Percentiles rank a stretch among this genome's conserved stretches.
phyloP scores from a whole-genome alignment of 2,797 vertebrate species.

The Hydrophis major region DNA sequence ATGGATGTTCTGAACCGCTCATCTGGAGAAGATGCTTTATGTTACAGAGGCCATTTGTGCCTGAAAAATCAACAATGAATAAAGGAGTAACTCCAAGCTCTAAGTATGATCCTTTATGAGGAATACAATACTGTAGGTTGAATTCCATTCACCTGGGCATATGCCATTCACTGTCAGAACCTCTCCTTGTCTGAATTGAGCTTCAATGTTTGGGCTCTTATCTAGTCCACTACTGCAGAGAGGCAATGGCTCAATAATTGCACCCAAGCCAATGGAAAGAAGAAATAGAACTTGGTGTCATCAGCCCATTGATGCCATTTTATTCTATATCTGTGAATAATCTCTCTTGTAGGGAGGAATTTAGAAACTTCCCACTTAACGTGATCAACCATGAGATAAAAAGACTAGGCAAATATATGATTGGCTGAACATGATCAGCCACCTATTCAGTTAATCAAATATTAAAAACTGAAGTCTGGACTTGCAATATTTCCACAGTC shows the following conservation, averaged over 20 bases:
- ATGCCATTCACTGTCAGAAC: background rate
- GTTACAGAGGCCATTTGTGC: background rate
- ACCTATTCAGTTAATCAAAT: background rate
- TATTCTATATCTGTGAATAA: background rate
- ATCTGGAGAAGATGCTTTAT: background rate
- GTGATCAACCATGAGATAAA: background rate
- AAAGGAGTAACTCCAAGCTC: background rate
- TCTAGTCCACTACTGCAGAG: background rate
- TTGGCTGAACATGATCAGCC: background rate
- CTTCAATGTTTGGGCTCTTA: background rate
- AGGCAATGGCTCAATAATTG: background rate
- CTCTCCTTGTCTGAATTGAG: background rate
- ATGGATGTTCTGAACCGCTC: no score
- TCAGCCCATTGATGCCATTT: background rate
- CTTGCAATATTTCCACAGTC: background rate
- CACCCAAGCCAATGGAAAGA: background rate
- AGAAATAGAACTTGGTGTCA: background rate
- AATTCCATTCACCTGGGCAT: background rate
- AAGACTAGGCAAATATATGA: background rate
- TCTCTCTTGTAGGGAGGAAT: background rate
- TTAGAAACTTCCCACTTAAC: background rate
- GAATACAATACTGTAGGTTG: background rate
- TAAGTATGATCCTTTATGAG: background rate
- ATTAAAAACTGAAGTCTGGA: background rate
- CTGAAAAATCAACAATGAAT: background rate